Conservation (phyloP, 2,888 invertebrate genomes). For the Chromoteleia sp. region DNA sequence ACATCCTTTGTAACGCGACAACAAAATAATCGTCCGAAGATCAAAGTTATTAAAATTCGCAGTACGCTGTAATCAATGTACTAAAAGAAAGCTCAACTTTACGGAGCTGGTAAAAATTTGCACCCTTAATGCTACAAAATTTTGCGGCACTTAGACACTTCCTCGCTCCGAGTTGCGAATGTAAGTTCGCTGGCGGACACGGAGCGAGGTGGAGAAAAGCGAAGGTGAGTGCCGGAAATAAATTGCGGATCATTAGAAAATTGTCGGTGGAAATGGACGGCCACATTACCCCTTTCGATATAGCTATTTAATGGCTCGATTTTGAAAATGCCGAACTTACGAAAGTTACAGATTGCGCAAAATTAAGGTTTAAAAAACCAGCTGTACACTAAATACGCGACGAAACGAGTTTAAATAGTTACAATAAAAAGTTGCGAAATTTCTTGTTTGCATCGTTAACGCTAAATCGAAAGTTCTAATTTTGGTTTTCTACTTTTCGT, state of each 20-base stretch:
- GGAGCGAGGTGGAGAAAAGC: slow-evolving; percentile 47
- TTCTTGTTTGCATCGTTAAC: too few relatives aligned
- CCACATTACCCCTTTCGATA: slow-evolving; percentile 47
- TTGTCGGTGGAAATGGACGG: slow-evolving; percentile 71
- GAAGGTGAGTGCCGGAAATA: slow-evolving; percentile 72
- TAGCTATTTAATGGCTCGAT: slow-evolving; percentile 31
- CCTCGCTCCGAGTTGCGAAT: slow-evolving; percentile 35
- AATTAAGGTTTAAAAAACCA: too few relatives aligned
- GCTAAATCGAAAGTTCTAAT: too few relatives aligned
- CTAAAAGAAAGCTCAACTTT: slow-evolving; percentile 3
- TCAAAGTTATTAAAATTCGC: background rate
- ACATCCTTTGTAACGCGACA: background rate
- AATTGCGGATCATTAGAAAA: slow-evolving; percentile 73
- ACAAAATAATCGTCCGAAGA: background rate
- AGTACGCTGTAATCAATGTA: background rate
- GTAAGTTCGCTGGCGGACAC: slow-evolving; percentile 38
- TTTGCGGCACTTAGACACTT: slow-evolving; percentile 62
- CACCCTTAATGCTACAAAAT: slow-evolving; percentile 57
- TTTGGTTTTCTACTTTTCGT: too few relatives aligned
- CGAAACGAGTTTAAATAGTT: too few relatives aligned
- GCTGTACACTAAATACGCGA: too few relatives aligned
- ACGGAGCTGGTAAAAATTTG: slow-evolving; percentile 17
- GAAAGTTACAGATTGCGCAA: background rate
- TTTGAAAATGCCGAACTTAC: slow-evolving; percentile 16
- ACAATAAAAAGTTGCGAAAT: background rate